A percentile compares a stretch with the other conserved stretches of the same genome.
phyloP scores from a whole-genome alignment of 2,113 vertebrate genomes.

The Galemys pyrenaicus region DNA sequence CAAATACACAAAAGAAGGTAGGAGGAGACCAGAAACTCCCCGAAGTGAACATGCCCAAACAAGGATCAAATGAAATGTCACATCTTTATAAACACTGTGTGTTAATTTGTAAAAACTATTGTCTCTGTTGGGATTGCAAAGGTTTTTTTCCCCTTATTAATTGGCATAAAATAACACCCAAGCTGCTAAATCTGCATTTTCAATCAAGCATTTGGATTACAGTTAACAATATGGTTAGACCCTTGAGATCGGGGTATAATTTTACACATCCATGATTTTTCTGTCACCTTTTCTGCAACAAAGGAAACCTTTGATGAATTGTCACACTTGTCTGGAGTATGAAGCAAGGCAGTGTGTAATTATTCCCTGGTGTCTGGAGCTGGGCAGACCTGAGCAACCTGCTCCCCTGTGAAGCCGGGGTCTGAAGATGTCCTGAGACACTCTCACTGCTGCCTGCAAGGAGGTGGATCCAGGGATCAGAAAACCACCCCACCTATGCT shows the following conservation, averaged over 20 bases:
- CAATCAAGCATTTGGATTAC: background rate
- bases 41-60: background rate
- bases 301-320: background rate
- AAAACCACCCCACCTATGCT: background rate
- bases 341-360: background rate
- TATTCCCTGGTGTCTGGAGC: background rate
- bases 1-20: background rate
- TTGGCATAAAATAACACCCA: background rate
- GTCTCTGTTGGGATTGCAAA: background rate
- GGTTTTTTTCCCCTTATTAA: background rate
- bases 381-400: background rate
- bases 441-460: background rate
- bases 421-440: too few species aligned
- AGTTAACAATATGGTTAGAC: constrained; percentile 35
- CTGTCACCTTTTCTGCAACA: constrained; percentile 34
- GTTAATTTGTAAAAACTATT: background rate
- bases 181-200: constrained; percentile 26
- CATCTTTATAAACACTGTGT: background rate
- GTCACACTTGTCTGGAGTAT: background rate
- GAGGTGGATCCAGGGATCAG: background rate
- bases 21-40: background rate
- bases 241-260: background rate
- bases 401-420: background rate
- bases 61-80: background rate
- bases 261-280: constrained; percentile 46